These are phyloP conservation scores for Cyphomyrmex costatus DNA, from an alignment of 1,140 invertebrate genomes.

Conservation along the genomic window DNA sequence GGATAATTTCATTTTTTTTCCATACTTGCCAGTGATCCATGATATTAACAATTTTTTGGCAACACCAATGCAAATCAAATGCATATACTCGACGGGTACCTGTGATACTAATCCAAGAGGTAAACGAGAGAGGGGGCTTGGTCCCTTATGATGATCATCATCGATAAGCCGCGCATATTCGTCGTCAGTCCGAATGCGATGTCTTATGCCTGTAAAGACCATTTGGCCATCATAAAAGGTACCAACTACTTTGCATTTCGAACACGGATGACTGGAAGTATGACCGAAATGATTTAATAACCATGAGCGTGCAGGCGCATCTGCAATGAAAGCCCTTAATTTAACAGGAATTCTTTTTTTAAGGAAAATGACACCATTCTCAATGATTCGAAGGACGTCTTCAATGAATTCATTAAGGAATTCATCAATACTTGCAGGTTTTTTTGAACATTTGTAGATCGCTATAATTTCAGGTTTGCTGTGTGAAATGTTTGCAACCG, in stretches of 20 bases:
- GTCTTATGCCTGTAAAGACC: neutral
- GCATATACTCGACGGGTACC: neutral
- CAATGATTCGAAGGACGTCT: neutral
- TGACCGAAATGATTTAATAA: neutral
- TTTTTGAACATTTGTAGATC: neutral
- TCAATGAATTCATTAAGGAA: neutral
- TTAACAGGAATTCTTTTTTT: neutral
- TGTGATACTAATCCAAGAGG: neutral
- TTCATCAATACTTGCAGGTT: neutral
- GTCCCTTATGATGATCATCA: slow-evolving; percentile 1
- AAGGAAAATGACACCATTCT: neutral
- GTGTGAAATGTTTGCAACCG: neutral
- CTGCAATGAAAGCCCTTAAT: neutral
- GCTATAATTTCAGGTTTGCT: neutral
- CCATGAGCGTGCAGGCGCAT: neutral
- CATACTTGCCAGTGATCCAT: slow-evolving; percentile 12
- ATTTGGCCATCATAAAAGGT: neutral
- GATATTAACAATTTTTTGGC: slow-evolving; percentile 4
- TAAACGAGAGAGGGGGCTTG: neutral
- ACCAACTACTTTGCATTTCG: neutral
- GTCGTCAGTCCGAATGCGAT: neutral
- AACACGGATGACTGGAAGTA: neutral
- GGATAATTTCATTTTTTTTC: slow-evolving; percentile 36
- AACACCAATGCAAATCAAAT: slow-evolving; percentile 2
- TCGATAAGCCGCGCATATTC: neutral